Evolutionary conservation across 1,140 invertebrate genomes (phyloP).

Genomic region (Trissolcus basalis): DNA sequence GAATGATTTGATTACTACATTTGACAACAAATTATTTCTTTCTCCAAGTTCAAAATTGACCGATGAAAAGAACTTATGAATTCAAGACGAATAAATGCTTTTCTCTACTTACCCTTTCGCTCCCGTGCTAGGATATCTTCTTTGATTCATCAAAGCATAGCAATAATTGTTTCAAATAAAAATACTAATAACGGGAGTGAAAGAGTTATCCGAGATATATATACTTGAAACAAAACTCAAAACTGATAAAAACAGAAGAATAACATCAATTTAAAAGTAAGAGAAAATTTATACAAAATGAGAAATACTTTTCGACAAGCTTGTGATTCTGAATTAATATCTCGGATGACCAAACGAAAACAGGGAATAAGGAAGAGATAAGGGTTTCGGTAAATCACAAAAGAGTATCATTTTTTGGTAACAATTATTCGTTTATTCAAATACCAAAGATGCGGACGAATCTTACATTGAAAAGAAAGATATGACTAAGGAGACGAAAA

Average conservation of each 20-base stretch:
- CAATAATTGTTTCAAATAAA: constrained; percentile 37
- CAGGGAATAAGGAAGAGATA: constrained; percentile 7
- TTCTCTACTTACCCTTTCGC: constrained; percentile 55
- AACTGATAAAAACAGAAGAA: not conserved
- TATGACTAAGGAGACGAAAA: no score
- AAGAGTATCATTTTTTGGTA: constrained; percentile 33
- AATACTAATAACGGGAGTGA: constrained; percentile 52
- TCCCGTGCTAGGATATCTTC: constrained; percentile 53
- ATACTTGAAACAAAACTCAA: constrained; percentile 23
- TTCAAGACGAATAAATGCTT: constrained; percentile 28
- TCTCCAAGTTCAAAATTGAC: no score
- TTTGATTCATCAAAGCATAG: constrained; percentile 40
- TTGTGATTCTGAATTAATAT: constrained; percentile 33
- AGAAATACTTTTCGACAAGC: not conserved
- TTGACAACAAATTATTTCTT: no score
- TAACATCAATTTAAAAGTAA: no score
- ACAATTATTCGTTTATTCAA: constrained; percentile 45
- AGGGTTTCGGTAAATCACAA: constrained; percentile 24
- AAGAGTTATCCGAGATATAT: constrained; percentile 56
- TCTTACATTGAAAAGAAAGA: constrained; percentile 8
- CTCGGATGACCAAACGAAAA: constrained; percentile 49
- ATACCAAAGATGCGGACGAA: constrained; percentile 23
- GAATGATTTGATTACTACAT: no score
- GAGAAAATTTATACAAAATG: no score
- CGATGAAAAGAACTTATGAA: not conserved